Evolutionary conservation across 2,113 vertebrate species (phyloP).

Genomic region (human): GRCh38 chr1:150353001-150353500

Average conservation of each 20-base stretch:
- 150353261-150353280: not conserved
- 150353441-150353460: not conserved
- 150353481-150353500: not conserved
- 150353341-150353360: not conserved
- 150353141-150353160: constrained; percentile 47
- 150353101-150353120: not conserved
- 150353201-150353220: constrained; percentile 62
- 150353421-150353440: constrained; percentile 37
- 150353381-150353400: not conserved
- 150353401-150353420: not conserved
- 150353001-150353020: not conserved
- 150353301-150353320: not conserved
- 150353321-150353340: not conserved
- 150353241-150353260: constrained; percentile 27
- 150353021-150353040: not conserved
- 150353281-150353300: not conserved
- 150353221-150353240: not conserved
- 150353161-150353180: constrained; percentile 81
- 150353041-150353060: not conserved
- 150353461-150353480: not conserved
- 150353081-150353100: constrained; percentile 59
- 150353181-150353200: constrained; percentile 87
- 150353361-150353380: not conserved
- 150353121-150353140: constrained; percentile 32
- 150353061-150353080: constrained; percentile 58